Evolutionary conservation across 2,888 invertebrate species (phyloP).

Genomic region (Hirtodrosophila duncani): DNA sequence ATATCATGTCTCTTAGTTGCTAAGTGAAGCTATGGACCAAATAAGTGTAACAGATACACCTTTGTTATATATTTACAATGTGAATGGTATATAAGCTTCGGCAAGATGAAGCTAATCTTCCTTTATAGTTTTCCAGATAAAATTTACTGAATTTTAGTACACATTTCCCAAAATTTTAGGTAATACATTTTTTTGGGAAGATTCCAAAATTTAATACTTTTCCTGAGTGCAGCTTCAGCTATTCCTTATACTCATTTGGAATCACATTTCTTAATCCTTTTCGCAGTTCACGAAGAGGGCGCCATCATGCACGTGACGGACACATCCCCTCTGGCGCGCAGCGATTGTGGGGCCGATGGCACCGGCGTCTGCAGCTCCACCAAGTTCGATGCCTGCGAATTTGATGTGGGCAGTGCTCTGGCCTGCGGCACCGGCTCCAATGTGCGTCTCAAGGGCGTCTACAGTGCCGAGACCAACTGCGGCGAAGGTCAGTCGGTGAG

Average conservation of each 20-base stretch:
- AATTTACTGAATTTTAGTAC: too few species aligned
- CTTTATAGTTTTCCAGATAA: too few species aligned
- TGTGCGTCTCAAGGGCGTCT: slow-evolving; percentile 85
- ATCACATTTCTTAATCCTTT: slow-evolving; percentile 25
- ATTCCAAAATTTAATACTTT: too few species aligned
- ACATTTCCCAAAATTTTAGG: too few species aligned
- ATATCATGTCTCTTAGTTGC: too few species aligned
- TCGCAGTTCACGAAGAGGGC: slow-evolving; percentile 85
- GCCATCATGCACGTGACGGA: slow-evolving; percentile 87
- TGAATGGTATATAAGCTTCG: too few species aligned
- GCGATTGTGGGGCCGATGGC: slow-evolving; percentile 70
- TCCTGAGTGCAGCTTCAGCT: too few species aligned
- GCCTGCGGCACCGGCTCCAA: slow-evolving; percentile 87
- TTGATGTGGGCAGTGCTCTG: slow-evolving; percentile 88
- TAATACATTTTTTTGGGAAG: too few species aligned
- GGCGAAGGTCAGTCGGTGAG: slow-evolving; percentile 81
- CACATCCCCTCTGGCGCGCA: slow-evolving; percentile 83
- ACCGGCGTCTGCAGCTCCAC: slow-evolving; percentile 83
- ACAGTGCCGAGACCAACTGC: slow-evolving; percentile 86
- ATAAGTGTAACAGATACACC: not conserved
- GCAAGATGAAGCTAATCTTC: too few species aligned
- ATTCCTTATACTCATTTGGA: slow-evolving; percentile 4
- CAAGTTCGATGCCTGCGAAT: slow-evolving; percentile 87
- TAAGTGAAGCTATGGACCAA: too few species aligned
- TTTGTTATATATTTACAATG: too few species aligned